Base-by-base conservation (phyloP, 2,797 vertebrate species). In the Iguana delicatissima region DNA sequence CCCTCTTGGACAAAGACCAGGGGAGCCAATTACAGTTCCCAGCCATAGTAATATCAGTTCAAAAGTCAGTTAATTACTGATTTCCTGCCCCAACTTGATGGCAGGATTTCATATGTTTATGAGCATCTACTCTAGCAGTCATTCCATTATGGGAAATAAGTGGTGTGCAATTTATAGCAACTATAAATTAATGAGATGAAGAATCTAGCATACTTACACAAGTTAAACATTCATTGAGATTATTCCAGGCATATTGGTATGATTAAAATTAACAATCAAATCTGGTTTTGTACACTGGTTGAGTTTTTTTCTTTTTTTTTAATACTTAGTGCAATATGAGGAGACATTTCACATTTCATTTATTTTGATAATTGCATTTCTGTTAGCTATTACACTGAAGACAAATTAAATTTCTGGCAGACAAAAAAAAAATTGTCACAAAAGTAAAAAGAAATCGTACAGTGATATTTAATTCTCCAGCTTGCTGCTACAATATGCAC, bases 131-230 rank as follows among this genome's bases (percentile, higher is more conserved):
- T 38, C 86, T 87, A 1, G 81, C 80, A 91, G 57, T 92, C 72
- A 55, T 92, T 90, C 67, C n/a, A 9, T 90, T 95, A 90, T n/a
- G 62, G 57, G 89, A 95, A 94, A 29, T 74, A 93, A 93, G 64
- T 92, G 26, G 52, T 35, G 42, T 84, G 73, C 89, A 89, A 87
- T 95, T 94, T 93, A 85, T 94, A 95, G 42, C 67, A 91, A 91
- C 55, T 90, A 84, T 91, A 92, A 77, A 92, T 93, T 91, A 95
- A 92, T 92, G 93, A 94, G 79, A 89, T 57, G 6, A 89, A 93
- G 46, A 89, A 26, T 69, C 91, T 79, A 92, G 84, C 88, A 77
- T 80, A 13, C 92, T 93, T 89, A 52, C 91, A 77, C 80, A 85
- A 83, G 94, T 91, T 92, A 92, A 93, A 89, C 82, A 90, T 83